Evolutionary conservation across 2,797 vertebrate species (phyloP).

Genomic region (Acanthurus leucopareius): DNA sequence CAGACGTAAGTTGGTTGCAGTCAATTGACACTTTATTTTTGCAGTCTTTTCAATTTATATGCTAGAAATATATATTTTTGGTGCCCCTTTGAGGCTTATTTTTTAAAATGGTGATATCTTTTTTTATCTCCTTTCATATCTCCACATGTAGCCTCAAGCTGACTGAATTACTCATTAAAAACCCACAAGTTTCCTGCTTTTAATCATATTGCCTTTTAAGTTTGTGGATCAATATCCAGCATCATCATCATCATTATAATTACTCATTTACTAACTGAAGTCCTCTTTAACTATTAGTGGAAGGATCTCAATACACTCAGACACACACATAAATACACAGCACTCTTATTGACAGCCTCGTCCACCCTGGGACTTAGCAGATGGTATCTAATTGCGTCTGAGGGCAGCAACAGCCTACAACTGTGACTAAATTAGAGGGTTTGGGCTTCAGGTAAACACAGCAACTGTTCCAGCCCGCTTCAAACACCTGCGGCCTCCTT

Average conservation of each 20-base stretch:
- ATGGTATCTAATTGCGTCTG: constrained; percentile 50
- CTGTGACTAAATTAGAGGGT: constrained; percentile 47
- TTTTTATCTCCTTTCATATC: not conserved
- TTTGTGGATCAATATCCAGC: constrained; percentile 2
- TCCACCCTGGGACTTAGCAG: constrained; percentile 31
- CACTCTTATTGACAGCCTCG: constrained; percentile 28
- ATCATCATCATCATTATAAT: not conserved
- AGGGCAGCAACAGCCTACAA: constrained; percentile 36
- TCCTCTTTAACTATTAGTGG: not conserved
- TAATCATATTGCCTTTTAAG: not conserved
- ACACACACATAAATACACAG: constrained; percentile 14
- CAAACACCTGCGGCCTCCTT: constrained; percentile 38
- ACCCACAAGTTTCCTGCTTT: not conserved
- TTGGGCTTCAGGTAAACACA: constrained; percentile 43
- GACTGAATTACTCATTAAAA: not conserved
- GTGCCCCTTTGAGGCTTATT: not conserved
- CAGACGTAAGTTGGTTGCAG: not conserved
- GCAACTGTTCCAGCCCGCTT: constrained; percentile 36
- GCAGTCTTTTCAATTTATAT: not conserved
- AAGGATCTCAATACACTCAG: constrained; percentile 2
- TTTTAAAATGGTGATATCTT: no score
- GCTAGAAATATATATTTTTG: not conserved
- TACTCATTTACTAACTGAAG: not conserved
- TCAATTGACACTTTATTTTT: not conserved
- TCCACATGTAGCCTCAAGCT: not conserved